Conservation (phyloP, 2,113 vertebrate genomes). For the Cacatua alba region DNA sequence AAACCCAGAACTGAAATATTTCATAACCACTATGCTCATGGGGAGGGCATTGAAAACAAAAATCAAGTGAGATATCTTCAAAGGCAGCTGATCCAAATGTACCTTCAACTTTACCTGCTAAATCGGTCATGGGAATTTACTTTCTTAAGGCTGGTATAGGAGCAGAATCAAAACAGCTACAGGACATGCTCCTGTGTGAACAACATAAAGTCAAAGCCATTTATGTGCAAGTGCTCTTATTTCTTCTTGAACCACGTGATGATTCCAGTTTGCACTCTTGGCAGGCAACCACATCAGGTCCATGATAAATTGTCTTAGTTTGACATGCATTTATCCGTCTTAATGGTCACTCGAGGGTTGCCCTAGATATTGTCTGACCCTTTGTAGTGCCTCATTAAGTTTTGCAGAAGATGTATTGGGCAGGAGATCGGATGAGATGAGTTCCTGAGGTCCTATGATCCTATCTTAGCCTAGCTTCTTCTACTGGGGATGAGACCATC, state of each 20-base stretch:
- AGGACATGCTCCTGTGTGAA: background rate
- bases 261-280: background rate
- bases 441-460: background rate
- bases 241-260: background rate
- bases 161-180: background rate
- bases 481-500: background rate
- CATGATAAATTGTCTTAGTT: background rate
- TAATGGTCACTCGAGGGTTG: background rate
- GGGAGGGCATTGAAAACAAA: background rate
- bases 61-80: background rate
- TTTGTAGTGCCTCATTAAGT: background rate
- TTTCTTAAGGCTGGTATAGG: background rate
- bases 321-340: background rate
- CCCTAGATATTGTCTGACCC: too few relatives aligned
- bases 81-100: background rate
- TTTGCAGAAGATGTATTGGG: background rate
- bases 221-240: background rate
- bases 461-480: background rate
- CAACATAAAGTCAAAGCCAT: background rate
- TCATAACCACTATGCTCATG: rapidly evolving
- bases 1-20: background rate
- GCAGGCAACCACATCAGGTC: background rate
- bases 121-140: rapidly evolving
- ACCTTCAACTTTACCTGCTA: background rate
- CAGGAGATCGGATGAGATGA: background rate